A percentile compares a stretch with the other conserved stretches of the same genome.
Evolutionary conservation across 1,140 invertebrate genomes (phyloP).

Genomic region (Hesperophylax magnus): DNA sequence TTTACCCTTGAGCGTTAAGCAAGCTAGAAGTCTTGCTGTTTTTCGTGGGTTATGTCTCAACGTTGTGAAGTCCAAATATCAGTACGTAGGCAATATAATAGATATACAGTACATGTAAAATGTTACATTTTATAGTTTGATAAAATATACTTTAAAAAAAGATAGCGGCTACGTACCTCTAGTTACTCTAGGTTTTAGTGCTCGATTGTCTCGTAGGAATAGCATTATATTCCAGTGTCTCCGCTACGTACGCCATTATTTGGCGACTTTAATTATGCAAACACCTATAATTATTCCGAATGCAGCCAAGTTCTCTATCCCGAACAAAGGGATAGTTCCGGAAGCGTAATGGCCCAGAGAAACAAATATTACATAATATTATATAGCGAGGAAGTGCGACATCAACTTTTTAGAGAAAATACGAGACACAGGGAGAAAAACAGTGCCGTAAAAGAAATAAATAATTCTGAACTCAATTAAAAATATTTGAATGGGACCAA

Average conservation of each 20-base stretch:
- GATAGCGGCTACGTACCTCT: too few species aligned
- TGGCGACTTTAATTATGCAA: conserved; percentile 17
- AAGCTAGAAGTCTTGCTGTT: too few species aligned
- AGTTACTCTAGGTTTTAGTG: too few species aligned
- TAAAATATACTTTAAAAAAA: too few species aligned
- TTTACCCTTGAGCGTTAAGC: too few species aligned
- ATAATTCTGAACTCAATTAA: background rate
- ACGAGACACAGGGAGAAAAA: background rate
- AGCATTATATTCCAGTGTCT: background rate
- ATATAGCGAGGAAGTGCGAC: conserved; percentile 23
- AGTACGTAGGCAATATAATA: too few species aligned
- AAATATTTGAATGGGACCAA: background rate
- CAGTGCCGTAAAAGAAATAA: background rate
- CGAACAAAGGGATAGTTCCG: conserved; percentile 11
- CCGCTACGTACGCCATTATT: background rate
- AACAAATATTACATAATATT: conserved; percentile 39
- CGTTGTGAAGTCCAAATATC: too few species aligned
- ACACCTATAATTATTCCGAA: conserved; percentile 22
- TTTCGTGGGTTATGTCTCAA: too few species aligned
- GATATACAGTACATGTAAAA: too few species aligned
- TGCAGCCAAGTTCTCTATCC: conserved; percentile 1
- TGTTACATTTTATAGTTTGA: too few species aligned
- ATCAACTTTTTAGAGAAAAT: conserved; percentile 11
- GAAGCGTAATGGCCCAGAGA: conserved; percentile 22
- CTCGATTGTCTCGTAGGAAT: too few species aligned